Conservation (phyloP, 2,888 invertebrate species). For the Himalopsyche anomala region DNA sequence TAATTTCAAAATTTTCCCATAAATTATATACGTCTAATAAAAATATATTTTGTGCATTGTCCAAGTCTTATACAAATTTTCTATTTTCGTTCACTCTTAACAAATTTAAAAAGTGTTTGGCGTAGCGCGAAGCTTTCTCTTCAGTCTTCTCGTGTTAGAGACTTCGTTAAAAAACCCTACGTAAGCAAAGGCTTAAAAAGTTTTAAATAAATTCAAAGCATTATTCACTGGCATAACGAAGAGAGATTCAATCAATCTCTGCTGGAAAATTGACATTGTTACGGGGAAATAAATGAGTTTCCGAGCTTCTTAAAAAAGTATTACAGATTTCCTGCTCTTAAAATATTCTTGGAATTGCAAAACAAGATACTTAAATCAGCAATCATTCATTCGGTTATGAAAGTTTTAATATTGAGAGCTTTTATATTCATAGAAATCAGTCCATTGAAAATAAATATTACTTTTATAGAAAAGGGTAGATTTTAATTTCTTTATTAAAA, state of each 20-base stretch:
- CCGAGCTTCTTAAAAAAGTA: slow-evolving; percentile 55
- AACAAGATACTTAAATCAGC: neutral
- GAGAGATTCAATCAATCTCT: slow-evolving; percentile 64
- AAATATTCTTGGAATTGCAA: slow-evolving; percentile 33
- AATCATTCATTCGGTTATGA: no score
- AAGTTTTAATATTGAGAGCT: no score
- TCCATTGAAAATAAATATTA: no score
- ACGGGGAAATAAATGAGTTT: slow-evolving; percentile 61
- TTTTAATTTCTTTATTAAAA: no score
- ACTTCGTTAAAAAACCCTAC: slow-evolving; percentile 25
- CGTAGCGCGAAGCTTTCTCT: neutral
- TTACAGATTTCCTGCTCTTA: slow-evolving; percentile 49
- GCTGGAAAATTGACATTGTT: slow-evolving; percentile 64
- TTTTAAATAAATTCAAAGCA: slow-evolving; percentile 63
- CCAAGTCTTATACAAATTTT: neutral
- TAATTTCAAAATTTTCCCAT: no score
- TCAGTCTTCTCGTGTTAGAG: neutral
- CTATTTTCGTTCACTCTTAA: slow-evolving; percentile 2
- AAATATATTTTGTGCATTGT: neutral
- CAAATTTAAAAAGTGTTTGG: neutral
- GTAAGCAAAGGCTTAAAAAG: slow-evolving; percentile 60
- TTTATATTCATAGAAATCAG: no score
- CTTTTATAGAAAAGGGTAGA: no score
- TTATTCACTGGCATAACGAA: slow-evolving; percentile 62
- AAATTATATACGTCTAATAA: neutral